Evolutionary conservation across 2,113 vertebrate species (phyloP), one percentile per base, ranked within the genome.

Genomic region (Actinemys pallida): DNA sequence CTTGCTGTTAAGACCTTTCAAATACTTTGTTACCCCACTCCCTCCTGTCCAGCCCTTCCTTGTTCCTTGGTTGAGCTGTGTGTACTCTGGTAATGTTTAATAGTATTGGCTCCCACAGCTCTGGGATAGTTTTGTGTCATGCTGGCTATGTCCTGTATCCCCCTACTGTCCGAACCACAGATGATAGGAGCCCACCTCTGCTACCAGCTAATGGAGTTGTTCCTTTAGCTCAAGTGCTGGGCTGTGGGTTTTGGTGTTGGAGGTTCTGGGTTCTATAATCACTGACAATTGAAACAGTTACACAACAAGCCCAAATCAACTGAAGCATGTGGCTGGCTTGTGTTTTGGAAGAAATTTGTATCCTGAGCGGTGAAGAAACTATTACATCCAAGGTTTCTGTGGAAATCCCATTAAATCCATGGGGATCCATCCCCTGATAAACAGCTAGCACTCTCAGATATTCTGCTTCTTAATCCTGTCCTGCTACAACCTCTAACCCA

Each of bases 401-500:
- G 47, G 27, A 50, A 89, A 47, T 8, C 29, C 31, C 69, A 11
- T 20, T 9, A 4, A 4, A 5, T 16, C 62, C 53, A 29, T 54
- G 31, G 72, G 62, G 87, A 27, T 84, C 75, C 83, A 45, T 29
- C 53, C 39, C 19, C 17, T 31, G 0, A 27, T 39, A 3, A 35
- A 20, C 1, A 0, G 19, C 22, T 17, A 2, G 5, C 3, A 2
- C 88, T 57, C 81, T 25, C 54, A 10, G 59, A 62, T 78, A 79
- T 0, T 0, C 78, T 82, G 82, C 25, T 39, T 47, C 65, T 79
- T 86, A 22, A 2, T n/a, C 29, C 69, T 39, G 4, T 25, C n/a
- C 2, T 11, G 0, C 54, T 89, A 35, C 19, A 22, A 72, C 65
- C n/a, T 72, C 65, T 62, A 72, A 72, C 4, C 39, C 2, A 0